These are phyloP conservation scores for Thalassophryne amazonica DNA, from an alignment of 2,797 vertebrate species.

Conservation along the genomic window DNA sequence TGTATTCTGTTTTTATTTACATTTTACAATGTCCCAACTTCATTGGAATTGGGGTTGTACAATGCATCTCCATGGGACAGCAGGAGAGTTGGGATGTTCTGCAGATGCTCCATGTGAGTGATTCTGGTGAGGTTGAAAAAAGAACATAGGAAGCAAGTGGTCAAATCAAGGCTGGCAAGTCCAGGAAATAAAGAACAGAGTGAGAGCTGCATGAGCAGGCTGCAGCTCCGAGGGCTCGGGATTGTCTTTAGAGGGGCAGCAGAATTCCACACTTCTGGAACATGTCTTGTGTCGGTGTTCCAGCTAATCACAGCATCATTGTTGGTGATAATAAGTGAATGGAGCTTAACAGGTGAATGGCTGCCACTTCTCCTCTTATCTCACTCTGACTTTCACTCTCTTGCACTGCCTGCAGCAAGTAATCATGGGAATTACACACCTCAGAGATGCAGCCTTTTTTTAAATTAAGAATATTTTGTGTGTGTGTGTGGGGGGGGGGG, in stretches of 20 bases:
- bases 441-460: constrained; percentile 26
- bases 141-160: constrained; percentile 37
- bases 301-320: constrained; percentile 48
- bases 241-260: constrained; percentile 51
- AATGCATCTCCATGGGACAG: no score
- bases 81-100: not conserved
- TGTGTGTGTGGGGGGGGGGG: constrained; percentile 13
- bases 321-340: constrained; percentile 54
- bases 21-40: no score
- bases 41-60: no score
- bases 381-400: constrained; percentile 42
- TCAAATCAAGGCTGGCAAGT: constrained; percentile 50
- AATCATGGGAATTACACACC: constrained; percentile 51
- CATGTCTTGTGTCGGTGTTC: constrained; percentile 26
- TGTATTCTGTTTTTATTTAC: no score
- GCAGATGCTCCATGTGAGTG: constrained; percentile 8
- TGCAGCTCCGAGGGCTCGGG: constrained; percentile 16
- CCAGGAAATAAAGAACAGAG: constrained; percentile 39
- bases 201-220: constrained; percentile 9
- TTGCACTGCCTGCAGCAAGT: constrained; percentile 50
- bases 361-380: constrained; percentile 49
- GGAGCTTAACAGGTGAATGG: constrained; percentile 48
- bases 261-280: constrained; percentile 15
- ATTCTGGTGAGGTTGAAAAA: constrained; percentile 21
- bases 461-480: constrained; percentile 55